Percentiles rank a stretch among this genome's conserved stretches.
Evolutionary conservation across 1,140 invertebrate species (phyloP).

Genomic region (Sweltsa coloradensis): DNA sequence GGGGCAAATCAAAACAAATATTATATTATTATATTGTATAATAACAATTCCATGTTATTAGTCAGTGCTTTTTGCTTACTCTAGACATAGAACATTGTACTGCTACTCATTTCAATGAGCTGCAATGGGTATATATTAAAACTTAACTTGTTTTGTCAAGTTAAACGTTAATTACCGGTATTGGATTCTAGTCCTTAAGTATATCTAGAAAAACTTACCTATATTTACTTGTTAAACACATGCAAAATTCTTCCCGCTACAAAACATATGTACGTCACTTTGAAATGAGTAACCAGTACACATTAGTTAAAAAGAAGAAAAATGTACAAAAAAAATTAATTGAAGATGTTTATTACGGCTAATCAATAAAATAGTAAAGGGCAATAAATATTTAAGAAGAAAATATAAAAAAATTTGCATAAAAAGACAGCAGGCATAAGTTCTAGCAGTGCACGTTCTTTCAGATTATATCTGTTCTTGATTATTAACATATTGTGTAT

Average conservation of each 20-base stretch:
- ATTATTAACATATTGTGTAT: constrained; percentile 13
- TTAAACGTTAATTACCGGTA: too few species aligned
- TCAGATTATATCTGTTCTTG: constrained; percentile 10
- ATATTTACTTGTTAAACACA: too few species aligned
- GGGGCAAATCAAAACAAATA: not conserved
- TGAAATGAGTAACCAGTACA: too few species aligned
- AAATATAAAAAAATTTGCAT: constrained; percentile 8
- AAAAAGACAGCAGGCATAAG: constrained; percentile 10
- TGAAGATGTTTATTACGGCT: constrained; percentile 11
- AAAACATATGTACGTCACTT: too few species aligned
- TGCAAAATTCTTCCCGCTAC: too few species aligned
- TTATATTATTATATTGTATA: constrained; percentile 1
- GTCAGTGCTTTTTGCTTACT: constrained; percentile 9
- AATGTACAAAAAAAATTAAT: constrained; percentile 2
- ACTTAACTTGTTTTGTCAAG: too few species aligned
- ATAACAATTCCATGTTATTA: constrained; percentile 7
- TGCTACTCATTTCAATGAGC: constrained; percentile 7
- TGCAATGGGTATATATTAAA: not conserved
- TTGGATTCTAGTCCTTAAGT: too few species aligned
- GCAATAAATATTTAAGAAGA: constrained; percentile 11
- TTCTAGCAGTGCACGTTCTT: constrained; percentile 12
- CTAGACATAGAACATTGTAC: not conserved
- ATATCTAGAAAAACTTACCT: too few species aligned
- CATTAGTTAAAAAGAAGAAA: too few species aligned
- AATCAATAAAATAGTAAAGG: constrained; percentile 10